phyloP scores from a whole-genome alignment of 2,113 vertebrate genomes.

The Accipiter cooperii region DNA sequence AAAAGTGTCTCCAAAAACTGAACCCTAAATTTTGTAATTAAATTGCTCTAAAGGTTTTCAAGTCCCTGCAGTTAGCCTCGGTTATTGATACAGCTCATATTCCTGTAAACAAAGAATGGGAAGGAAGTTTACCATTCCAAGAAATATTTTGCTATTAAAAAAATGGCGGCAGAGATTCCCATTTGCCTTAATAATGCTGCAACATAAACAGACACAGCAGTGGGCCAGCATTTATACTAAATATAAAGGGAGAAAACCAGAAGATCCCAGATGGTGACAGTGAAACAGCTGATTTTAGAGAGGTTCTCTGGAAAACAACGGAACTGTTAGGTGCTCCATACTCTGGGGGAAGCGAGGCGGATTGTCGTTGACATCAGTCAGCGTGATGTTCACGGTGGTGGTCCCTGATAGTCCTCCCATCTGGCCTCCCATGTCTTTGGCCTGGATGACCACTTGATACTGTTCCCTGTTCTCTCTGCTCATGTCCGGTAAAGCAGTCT shows the following conservation, averaged over 20 bases:
- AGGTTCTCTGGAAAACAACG: not conserved
- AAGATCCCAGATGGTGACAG: not conserved
- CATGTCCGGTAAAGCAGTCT: constrained; percentile 94
- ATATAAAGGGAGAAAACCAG: not conserved
- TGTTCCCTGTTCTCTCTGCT: constrained; percentile 93
- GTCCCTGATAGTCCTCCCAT: constrained; percentile 96
- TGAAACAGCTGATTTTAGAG: not conserved
- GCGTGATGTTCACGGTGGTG: constrained; percentile 90
- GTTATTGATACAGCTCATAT: not conserved
- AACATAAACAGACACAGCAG: not conserved
- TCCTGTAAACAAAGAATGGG: not conserved
- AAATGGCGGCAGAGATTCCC: not conserved
- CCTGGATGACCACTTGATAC: constrained; percentile 98
- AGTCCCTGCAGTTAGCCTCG: not conserved
- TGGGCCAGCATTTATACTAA: not conserved
- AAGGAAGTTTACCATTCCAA: not conserved
- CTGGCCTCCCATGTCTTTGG: constrained; percentile 98
- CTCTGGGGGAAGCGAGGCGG: constrained; percentile 96
- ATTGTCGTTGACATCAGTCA: constrained; percentile 93
- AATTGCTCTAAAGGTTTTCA: not conserved
- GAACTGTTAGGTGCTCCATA: constrained; percentile 64
- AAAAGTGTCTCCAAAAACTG: not conserved
- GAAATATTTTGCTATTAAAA: not conserved
- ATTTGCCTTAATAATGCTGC: not conserved
- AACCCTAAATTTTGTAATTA: not conserved